Evolutionary conservation across 2,888 invertebrate genomes (phyloP), one percentile per base, ranked within the genome.

Genomic region (Leptinotarsa peninsularis): DNA sequence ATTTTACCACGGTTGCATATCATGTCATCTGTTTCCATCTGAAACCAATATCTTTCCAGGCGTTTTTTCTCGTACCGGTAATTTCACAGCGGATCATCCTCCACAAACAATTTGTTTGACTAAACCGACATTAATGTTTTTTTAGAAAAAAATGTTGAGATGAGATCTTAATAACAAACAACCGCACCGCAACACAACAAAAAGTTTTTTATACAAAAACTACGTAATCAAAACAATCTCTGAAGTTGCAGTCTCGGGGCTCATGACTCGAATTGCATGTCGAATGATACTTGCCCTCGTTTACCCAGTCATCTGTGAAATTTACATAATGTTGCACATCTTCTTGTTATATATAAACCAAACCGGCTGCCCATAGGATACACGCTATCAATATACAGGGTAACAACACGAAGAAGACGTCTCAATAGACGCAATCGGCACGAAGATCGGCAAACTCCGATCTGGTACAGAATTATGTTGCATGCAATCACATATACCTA

Each of bases 291-390:
- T 49, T 58, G 74, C 66, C 50, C 56, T 76, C 70, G 49, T 69
- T 73, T 60, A 56, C 63, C 73, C 76, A 76, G 73, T 73, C 76
- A 76, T 72, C 76, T 76, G 76, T 72, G 70, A 76, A 76, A 76
- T 76, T 76, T 76, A 73, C 76, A 73, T 76, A 76, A 73, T 67
- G 69, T 69, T 69, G 69, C 69, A 56, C 56, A 69, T 69, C 69
- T 69, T 69, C 69, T 17, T 18, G 43, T 56, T 56, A 69, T 56
- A 69, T 69, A 56, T 33, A 43, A 27, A 56, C 50, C 52, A 17
- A 33, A n/a, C 67, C 54, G 49, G 17, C 68, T 68, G 52, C 56
- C 69, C 23, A 52, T 52, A 54, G 13, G 68, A 50, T 27, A 27
- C 52, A 54, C 27, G 52, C 68, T 54, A 50, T 68, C 52, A 68